Conservation (phyloP, 2,888 invertebrate species). For the Clitarchus hookeri region DNA sequence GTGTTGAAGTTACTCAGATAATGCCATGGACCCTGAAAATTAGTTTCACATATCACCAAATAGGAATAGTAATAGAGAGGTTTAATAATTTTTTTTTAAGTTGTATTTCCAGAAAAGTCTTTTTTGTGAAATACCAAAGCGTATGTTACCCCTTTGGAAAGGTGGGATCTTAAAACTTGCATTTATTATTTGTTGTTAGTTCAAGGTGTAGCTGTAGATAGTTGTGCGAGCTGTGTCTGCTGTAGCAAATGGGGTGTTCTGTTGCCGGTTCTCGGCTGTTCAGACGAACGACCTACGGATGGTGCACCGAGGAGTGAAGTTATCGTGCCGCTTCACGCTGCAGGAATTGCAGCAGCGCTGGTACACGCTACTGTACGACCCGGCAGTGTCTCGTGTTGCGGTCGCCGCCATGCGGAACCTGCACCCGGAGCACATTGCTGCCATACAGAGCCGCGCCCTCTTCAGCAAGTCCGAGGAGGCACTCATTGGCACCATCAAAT, state of each 20-base stretch:
- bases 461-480: conserved; percentile 91
- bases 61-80: no score
- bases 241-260: neutral
- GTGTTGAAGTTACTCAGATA: no score
- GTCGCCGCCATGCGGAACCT: conserved; percentile 92
- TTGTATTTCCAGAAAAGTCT: no score
- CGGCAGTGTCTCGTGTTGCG: conserved; percentile 89
- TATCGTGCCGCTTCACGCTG: conserved; percentile 92
- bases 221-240: no score
- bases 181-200: no score
- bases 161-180: no score
- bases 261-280: conserved; percentile 32
- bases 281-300: conserved; percentile 64
- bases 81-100: no score
- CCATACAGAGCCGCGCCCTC: conserved; percentile 85
- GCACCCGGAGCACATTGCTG: conserved; percentile 86
- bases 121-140: no score
- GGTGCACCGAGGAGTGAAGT: conserved; percentile 90
- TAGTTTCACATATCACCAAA: no score
- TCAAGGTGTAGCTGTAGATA: no score
- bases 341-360: conserved; percentile 94
- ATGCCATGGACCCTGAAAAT: no score
- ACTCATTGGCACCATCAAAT: conserved; percentile 77
- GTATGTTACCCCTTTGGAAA: no score
- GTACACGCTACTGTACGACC: conserved; percentile 94